phyloP scores from a whole-genome alignment of 2,113 vertebrate species.

The Etia nguti region DNA sequence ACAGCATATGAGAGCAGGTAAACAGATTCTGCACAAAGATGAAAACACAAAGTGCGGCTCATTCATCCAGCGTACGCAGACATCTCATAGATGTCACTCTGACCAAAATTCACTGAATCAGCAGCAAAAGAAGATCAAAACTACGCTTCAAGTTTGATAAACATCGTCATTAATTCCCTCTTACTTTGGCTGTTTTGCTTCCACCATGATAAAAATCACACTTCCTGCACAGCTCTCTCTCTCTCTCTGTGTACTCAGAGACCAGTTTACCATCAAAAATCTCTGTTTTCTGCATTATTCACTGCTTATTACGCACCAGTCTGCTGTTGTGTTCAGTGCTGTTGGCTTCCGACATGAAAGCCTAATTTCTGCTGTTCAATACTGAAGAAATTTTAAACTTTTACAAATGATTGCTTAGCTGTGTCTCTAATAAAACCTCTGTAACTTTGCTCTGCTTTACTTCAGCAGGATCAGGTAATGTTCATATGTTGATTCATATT shows the following conservation, averaged over 20 bases:
- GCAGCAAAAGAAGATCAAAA: not conserved
- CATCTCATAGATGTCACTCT: not conserved
- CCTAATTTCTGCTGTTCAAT: too few species aligned
- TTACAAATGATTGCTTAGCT: not conserved
- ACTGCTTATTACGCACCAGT: not conserved
- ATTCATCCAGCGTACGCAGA: not conserved
- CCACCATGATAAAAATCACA: not conserved
- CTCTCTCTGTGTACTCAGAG: not conserved
- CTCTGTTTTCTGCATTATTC: not conserved
- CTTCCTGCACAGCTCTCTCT: not conserved
- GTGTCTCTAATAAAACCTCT: not conserved
- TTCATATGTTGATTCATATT: not conserved
- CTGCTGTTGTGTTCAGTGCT: not conserved
- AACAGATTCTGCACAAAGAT: not conserved
- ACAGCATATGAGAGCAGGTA: not conserved
- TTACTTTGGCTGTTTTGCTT: not conserved
- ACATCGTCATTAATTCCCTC: not conserved
- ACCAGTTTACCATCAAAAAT: not conserved
- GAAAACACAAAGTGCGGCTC: accelerated
- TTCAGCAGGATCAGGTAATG: not conserved
- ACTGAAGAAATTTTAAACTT: not conserved
- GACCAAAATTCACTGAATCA: not conserved
- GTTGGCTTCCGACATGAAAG: not conserved
- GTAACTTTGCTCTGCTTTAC: not conserved
- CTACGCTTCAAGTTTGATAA: accelerated